Conservation (phyloP, 2,888 invertebrate species). For the Lycocerus yunnanus region DNA sequence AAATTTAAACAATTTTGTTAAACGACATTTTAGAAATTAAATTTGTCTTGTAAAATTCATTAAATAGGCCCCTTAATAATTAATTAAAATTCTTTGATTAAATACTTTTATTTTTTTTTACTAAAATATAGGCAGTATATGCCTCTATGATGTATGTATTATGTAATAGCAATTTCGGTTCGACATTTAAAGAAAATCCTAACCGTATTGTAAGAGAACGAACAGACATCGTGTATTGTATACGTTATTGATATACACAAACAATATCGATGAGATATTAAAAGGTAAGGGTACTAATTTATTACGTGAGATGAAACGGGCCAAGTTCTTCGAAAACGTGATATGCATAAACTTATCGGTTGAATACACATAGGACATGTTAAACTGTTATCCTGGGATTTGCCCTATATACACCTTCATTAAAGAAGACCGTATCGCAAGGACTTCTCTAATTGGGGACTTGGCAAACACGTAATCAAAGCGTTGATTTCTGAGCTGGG, state of each 20-base stretch:
- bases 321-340: constrained; percentile 25
- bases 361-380: constrained; percentile 31
- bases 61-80: not conserved
- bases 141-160: no score
- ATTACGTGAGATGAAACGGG: constrained; percentile 23
- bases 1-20: not conserved
- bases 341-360: constrained; percentile 33
- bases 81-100: not conserved
- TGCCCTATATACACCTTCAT: constrained; percentile 37
- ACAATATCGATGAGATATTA: constrained; percentile 7
- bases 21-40: not conserved
- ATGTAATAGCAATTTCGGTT: no score
- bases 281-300: constrained; percentile 17
- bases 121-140: no score
- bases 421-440: constrained; percentile 33
- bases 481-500: constrained; percentile 33
- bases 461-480: constrained; percentile 36
- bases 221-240: not conserved
- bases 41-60: not conserved
- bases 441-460: constrained; percentile 37
- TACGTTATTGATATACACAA: not conserved
- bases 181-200: not conserved
- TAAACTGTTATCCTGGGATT: constrained; percentile 31
- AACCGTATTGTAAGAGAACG: not conserved
- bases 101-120: no score